Evolutionary conservation across 2,888 invertebrate species (phyloP).

Genomic region (Hymenopus coronatus): DNA sequence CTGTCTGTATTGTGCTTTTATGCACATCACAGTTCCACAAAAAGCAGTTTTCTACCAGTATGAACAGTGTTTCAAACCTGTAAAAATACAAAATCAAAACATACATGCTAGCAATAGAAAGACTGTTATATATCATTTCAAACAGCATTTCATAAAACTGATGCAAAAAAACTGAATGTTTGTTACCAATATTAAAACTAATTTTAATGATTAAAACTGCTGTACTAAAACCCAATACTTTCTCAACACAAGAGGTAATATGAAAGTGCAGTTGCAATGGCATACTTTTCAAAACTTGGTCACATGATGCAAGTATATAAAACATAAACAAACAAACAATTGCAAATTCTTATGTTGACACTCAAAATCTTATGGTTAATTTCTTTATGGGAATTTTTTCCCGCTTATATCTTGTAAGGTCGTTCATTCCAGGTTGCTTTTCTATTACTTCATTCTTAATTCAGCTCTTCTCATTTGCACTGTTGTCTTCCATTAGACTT

Average conservation of each 20-base stretch:
- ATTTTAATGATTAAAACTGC: too few species aligned
- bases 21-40: too few species aligned
- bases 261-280: not conserved
- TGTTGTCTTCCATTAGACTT: not conserved
- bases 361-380: not conserved
- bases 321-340: not conserved
- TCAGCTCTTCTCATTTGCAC: not conserved
- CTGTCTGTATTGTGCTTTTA: too few species aligned
- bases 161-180: too few species aligned
- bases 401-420: too few species aligned
- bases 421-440: not conserved
- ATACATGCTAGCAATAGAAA: too few species aligned
- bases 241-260: not conserved
- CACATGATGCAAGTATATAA: not conserved
- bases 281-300: not conserved
- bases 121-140: too few species aligned
- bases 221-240: not conserved
- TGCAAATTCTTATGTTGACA: not conserved
- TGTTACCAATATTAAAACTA: too few species aligned
- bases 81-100: too few species aligned
- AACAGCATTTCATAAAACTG: too few species aligned
- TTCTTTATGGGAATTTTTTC: not conserved
- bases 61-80: too few species aligned
- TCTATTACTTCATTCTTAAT: not conserved
- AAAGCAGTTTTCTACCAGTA: too few species aligned